Evolutionary conservation across 2,113 vertebrate species (phyloP).

Genomic region (Tinamus guttatus): DNA sequence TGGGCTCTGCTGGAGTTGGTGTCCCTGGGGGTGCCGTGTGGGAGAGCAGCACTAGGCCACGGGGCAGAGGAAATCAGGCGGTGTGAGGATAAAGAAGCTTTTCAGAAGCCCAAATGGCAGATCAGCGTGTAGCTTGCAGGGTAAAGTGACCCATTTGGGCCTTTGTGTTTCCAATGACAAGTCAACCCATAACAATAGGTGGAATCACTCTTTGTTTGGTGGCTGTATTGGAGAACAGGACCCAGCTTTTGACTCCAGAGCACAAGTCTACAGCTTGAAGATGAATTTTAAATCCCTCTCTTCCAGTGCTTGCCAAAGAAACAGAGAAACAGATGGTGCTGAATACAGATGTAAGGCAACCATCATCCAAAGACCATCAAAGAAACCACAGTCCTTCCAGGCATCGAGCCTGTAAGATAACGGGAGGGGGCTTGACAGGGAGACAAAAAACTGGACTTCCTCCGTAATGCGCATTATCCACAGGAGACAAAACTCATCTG

Average conservation of each 20-base stretch:
- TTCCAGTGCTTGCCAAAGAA: background rate
- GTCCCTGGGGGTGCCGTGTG: background rate
- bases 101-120: conserved; percentile 20
- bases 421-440: background rate
- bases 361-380: background rate
- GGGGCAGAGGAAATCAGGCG: conserved; percentile 8
- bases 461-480: accelerated
- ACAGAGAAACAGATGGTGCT: background rate
- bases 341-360: conserved; percentile 42
- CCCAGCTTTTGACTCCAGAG: background rate
- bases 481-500: background rate
- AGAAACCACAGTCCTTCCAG: background rate
- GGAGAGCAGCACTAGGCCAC: background rate
- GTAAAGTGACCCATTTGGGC: background rate
- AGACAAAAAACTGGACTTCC: background rate
- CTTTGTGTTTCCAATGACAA: background rate
- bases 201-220: background rate
- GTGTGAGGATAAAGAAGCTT: background rate
- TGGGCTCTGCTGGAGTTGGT: background rate
- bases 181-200: background rate
- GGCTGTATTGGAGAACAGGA: background rate
- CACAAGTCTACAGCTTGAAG: background rate
- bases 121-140: background rate
- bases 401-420: background rate
- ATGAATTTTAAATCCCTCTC: background rate